phyloP scores from a whole-genome alignment of 2,888 invertebrate genomes.

The Clistopyga incitator region DNA sequence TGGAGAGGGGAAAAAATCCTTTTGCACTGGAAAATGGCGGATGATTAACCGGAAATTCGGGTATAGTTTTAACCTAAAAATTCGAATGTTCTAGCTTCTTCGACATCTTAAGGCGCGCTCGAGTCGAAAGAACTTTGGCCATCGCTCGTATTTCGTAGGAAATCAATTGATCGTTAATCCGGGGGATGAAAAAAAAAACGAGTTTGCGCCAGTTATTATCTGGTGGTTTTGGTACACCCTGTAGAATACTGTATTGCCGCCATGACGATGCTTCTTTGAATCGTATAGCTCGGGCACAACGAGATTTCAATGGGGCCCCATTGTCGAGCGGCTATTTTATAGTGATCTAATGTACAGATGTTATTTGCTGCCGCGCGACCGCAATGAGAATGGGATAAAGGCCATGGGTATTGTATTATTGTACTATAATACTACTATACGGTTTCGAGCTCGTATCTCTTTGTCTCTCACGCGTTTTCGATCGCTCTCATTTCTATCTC shows the following conservation, averaged over 20 bases:
- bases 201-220: not conserved
- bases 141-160: no score
- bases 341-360: constrained; percentile 84
- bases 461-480: constrained; percentile 71
- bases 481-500: constrained; percentile 60
- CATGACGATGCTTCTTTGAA: constrained; percentile 78
- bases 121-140: no score
- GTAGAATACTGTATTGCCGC: constrained; percentile 45
- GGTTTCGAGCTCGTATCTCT: constrained; percentile 79
- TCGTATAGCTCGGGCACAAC: constrained; percentile 75
- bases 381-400: constrained; percentile 82
- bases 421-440: constrained; percentile 70
- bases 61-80: no score
- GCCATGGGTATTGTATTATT: constrained; percentile 75
- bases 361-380: constrained; percentile 78
- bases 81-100: no score
- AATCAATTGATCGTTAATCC: not conserved
- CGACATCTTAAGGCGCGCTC: no score
- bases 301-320: constrained; percentile 80
- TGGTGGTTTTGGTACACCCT: constrained; percentile 45
- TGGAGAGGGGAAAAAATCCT: no score
- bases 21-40: no score
- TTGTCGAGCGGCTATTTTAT: constrained; percentile 81
- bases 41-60: no score
- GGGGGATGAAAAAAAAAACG: not conserved